Evolutionary conservation across 1,140 invertebrate genomes (phyloP).

Genomic region (Temnothorax nylanderi): DNA sequence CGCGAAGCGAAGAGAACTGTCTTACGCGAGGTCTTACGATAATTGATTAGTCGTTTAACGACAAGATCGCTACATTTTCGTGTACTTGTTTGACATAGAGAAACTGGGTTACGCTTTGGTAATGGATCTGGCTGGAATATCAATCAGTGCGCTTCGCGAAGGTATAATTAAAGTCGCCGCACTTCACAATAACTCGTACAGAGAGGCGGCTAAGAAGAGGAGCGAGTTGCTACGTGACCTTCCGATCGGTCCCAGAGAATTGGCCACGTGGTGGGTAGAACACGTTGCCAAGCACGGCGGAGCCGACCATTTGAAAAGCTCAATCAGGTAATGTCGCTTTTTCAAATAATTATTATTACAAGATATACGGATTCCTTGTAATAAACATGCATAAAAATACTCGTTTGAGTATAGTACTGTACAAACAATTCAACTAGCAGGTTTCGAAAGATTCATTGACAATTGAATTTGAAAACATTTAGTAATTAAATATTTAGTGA

Average conservation of each 20-base stretch:
- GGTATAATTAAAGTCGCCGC: slow-evolving; percentile 78
- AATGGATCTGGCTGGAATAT: slow-evolving; percentile 78
- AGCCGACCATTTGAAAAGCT: slow-evolving; percentile 82
- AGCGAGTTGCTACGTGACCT: slow-evolving; percentile 81
- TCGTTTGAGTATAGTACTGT: neutral
- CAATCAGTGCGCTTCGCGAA: slow-evolving; percentile 78
- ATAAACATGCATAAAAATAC: neutral
- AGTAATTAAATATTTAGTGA: neutral
- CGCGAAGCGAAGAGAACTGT: neutral
- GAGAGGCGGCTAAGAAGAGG: slow-evolving; percentile 76
- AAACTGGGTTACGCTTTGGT: slow-evolving; percentile 81
- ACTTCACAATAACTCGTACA: slow-evolving; percentile 77
- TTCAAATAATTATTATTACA: neutral
- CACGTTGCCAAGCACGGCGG: slow-evolving; percentile 84
- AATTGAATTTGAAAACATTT: neutral
- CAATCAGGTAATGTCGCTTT: slow-evolving; percentile 74
- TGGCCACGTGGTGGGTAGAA: slow-evolving; percentile 85
- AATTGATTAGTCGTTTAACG: neutral
- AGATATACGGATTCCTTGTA: neutral
- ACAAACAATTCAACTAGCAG: neutral
- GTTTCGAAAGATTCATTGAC: neutral
- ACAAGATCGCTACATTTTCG: neutral
- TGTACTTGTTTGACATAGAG: slow-evolving; percentile 61
- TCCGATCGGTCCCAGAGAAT: slow-evolving; percentile 79
- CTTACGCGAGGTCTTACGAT: no score